Conservation (phyloP, 2,113 vertebrate species). For the Gallinago paraguaiae region DNA sequence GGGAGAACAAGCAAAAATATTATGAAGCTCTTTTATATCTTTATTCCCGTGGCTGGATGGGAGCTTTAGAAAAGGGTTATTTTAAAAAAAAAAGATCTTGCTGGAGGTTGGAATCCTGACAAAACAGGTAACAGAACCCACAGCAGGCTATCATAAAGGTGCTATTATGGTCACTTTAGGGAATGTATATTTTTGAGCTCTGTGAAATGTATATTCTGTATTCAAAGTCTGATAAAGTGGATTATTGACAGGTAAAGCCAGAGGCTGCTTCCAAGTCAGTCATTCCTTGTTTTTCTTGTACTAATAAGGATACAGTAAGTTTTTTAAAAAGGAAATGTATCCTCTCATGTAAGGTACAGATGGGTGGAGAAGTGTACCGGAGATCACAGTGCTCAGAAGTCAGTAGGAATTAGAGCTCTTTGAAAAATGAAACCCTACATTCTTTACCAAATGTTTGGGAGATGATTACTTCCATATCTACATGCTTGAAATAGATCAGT, state of each 20-base stretch:
- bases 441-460: background rate
- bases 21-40: background rate
- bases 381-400: background rate
- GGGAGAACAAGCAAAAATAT: background rate
- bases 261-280: background rate
- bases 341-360: background rate
- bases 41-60: background rate
- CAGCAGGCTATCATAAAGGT: background rate
- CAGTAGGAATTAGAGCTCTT: background rate
- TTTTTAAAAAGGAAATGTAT: background rate
- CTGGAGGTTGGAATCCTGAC: background rate
- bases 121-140: background rate
- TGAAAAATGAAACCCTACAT: background rate
- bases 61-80: background rate
- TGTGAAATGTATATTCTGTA: background rate
- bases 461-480: background rate
- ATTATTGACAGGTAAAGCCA: background rate
- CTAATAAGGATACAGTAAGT: background rate
- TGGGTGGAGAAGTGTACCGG: background rate
- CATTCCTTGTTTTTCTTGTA: background rate
- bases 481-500: background rate
- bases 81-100: fast-evolving
- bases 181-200: background rate
- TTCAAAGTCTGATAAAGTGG: background rate
- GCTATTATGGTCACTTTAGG: background rate